A percentile compares a stretch with the other conserved stretches of the same genome.
Conservation (phyloP, 2,797 vertebrate species). For the Gadopsis bispinosus region DNA sequence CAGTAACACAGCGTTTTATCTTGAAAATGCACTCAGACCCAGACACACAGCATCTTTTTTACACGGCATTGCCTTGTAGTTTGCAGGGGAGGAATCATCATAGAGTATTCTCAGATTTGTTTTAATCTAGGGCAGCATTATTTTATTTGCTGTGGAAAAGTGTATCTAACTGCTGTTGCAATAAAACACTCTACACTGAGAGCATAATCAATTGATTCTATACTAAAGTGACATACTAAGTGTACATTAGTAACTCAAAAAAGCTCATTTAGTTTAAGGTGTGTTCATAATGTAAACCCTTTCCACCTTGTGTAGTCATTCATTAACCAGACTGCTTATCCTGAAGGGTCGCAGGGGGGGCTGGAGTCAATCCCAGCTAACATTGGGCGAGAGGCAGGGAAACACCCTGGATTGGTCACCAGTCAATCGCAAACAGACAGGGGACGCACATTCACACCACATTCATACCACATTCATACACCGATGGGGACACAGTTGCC, state of each 20-base stretch:
- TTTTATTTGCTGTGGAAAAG: neutral
- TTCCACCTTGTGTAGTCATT: neutral
- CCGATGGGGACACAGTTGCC: too few species aligned
- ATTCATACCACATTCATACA: too few species aligned
- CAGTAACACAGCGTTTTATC: neutral
- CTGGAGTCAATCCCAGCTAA: too few species aligned
- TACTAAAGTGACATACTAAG: neutral
- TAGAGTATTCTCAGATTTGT: too few species aligned
- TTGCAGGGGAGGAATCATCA: neutral
- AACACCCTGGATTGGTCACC: too few species aligned
- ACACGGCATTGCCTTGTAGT: neutral
- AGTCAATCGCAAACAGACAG: too few species aligned
- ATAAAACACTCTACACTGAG: neutral
- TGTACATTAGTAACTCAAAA: neutral
- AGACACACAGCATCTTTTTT: neutral
- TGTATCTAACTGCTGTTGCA: neutral
- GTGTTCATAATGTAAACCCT: neutral
- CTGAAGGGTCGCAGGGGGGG: too few species aligned
- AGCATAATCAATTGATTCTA: neutral
- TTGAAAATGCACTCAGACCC: neutral
- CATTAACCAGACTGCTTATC: too few species aligned
- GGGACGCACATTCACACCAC: too few species aligned
- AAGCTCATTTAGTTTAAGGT: neutral
- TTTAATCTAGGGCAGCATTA: neutral
- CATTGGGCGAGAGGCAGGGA: too few species aligned